These are phyloP conservation scores for Toxostoma redivivum DNA, from an alignment of 2,113 vertebrate species.

Conservation along the genomic window DNA sequence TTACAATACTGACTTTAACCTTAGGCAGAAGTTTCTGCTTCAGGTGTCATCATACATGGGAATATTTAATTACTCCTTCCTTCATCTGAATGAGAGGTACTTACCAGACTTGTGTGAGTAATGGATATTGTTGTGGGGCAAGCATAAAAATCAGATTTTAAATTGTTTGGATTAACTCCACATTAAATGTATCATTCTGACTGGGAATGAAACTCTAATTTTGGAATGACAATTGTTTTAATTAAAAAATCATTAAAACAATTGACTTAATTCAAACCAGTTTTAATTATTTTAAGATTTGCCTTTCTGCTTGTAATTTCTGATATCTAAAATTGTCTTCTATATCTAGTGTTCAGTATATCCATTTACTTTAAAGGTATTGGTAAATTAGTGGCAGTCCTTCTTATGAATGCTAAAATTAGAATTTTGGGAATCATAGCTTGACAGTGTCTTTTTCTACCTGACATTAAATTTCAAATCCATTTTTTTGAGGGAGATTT, in stretches of 20 bases:
- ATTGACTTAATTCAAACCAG: not conserved
- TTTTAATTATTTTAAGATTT: not conserved
- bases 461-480: not conserved
- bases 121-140: not conserved
- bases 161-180: not conserved
- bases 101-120: not conserved
- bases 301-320: not conserved
- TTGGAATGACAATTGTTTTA: not conserved
- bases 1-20: not conserved
- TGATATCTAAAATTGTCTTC: not conserved
- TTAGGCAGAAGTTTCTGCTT: constrained; percentile 10
- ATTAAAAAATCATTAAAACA: not conserved
- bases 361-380: not conserved
- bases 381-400: not conserved
- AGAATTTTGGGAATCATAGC: not conserved
- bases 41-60: not conserved
- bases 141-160: not conserved
- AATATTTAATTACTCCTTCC: constrained; percentile 2
- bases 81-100: not conserved
- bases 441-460: not conserved
- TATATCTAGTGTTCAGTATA: not conserved
- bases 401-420: not conserved
- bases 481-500: not conserved
- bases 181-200: not conserved
- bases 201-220: not conserved